Conservation (phyloP, 2,888 invertebrate genomes). For the Cenopis cana region DNA sequence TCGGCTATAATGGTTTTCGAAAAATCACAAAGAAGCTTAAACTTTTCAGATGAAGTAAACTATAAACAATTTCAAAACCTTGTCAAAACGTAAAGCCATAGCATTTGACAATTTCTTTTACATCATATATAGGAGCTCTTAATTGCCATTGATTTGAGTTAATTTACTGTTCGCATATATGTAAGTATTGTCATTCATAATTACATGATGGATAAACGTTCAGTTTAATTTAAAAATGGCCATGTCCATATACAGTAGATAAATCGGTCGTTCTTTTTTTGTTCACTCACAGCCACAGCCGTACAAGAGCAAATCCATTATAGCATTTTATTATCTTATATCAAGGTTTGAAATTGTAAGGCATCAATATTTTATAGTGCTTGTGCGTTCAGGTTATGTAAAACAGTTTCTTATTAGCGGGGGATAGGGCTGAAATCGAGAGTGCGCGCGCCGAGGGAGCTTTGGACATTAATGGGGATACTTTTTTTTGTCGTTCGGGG, state of each 20-base stretch:
- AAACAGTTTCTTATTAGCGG: conserved; percentile 59
- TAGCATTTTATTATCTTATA: conserved; percentile 78
- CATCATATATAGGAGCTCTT: background rate
- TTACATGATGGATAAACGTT: conserved; percentile 38
- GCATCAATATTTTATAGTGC: conserved; percentile 54
- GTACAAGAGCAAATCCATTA: conserved; percentile 75
- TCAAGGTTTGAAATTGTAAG: conserved; percentile 74
- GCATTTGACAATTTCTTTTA: too few species aligned
- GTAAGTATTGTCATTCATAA: conserved; percentile 29
- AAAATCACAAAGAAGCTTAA: background rate
- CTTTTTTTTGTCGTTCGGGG: conserved; percentile 68
- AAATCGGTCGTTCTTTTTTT: conserved; percentile 63
- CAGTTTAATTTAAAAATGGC: conserved; percentile 47
- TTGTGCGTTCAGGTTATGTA: conserved; percentile 49
- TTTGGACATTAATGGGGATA: conserved; percentile 71
- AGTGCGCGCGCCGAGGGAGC: conserved; percentile 54
- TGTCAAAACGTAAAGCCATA: background rate
- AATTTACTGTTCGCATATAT: background rate
- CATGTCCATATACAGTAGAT: conserved; percentile 61
- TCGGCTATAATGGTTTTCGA: too few species aligned
- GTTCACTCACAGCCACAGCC: conserved; percentile 65
- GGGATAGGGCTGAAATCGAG: conserved; percentile 64
- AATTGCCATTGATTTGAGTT: background rate
- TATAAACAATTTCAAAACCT: too few species aligned
- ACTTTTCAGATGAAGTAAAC: background rate